Evolutionary conservation across 1,140 invertebrate genomes (phyloP).

Genomic region (Prorops nasuta): DNA sequence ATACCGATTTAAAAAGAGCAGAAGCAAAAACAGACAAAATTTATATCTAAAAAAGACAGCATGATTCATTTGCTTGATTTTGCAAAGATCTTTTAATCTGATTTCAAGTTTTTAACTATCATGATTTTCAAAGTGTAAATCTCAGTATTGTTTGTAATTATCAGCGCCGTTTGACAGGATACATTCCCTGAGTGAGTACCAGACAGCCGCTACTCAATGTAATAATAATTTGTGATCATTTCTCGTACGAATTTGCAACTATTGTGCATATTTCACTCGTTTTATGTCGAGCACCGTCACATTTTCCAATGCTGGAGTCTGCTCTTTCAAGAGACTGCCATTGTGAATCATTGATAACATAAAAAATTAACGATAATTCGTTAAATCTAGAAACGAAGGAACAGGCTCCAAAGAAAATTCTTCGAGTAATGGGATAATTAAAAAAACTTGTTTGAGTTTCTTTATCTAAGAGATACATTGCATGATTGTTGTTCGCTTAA

Average conservation of each 20-base stretch:
- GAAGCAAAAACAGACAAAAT: neutral
- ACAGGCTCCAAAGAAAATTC: slow-evolving; percentile 28
- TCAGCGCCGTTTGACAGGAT: slow-evolving; percentile 57
- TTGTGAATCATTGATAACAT: no score
- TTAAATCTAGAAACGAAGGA: no score
- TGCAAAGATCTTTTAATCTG: slow-evolving; percentile 39
- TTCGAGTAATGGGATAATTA: slow-evolving; percentile 25
- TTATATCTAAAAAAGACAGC: slow-evolving; percentile 23
- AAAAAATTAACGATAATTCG: no score
- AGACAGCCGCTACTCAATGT: slow-evolving; percentile 56
- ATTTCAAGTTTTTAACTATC: slow-evolving; percentile 50
- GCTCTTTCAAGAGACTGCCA: slow-evolving; percentile 11
- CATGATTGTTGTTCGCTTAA: slow-evolving; percentile 45
- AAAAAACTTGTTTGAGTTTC: slow-evolving; percentile 18
- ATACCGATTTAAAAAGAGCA: neutral
- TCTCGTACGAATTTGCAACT: slow-evolving; percentile 41
- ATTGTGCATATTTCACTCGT: slow-evolving; percentile 44
- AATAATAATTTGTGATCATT: slow-evolving; percentile 49
- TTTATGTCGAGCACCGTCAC: slow-evolving; percentile 51
- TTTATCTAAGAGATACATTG: slow-evolving; percentile 31
- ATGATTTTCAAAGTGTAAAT: slow-evolving; percentile 57
- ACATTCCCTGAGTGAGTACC: slow-evolving; percentile 57
- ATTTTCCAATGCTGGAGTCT: slow-evolving; percentile 20
- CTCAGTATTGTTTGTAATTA: slow-evolving; percentile 57
- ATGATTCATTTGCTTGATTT: slow-evolving; percentile 42